A percentile compares a stretch with the other conserved stretches of the same genome.
These are phyloP conservation scores for Elephas maximus DNA, from an alignment of 2,113 vertebrate genomes.

Conservation along the genomic window DNA sequence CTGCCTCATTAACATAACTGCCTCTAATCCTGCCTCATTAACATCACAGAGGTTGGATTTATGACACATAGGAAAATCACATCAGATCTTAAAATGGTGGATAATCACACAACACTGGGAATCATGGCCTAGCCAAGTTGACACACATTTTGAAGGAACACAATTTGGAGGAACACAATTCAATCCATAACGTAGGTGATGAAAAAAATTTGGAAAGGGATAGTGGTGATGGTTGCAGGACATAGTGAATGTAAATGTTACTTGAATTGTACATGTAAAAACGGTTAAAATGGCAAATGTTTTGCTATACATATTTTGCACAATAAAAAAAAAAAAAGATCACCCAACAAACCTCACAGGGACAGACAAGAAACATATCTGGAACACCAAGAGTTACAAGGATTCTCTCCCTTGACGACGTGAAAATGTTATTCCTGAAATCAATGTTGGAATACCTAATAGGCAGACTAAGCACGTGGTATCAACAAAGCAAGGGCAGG, in stretches of 20 bases:
- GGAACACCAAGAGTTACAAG: background rate
- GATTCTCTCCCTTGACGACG: background rate
- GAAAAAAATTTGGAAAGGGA: background rate
- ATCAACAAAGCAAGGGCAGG: slow-evolving; percentile 39
- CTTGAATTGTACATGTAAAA: background rate
- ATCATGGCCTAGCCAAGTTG: too few relatives aligned
- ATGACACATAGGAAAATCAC: too few relatives aligned
- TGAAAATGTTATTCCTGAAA: slow-evolving; percentile 53
- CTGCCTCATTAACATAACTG: too few relatives aligned
- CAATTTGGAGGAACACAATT: too few relatives aligned
- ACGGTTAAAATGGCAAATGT: background rate
- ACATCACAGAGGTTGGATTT: too few relatives aligned
- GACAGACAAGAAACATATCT: background rate
- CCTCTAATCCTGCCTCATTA: too few relatives aligned
- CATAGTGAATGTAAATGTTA: background rate
- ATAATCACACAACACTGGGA: too few relatives aligned
- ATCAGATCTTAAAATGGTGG: too few relatives aligned
- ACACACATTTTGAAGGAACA: too few relatives aligned
- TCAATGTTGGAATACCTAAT: background rate
- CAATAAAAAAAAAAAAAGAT: background rate
- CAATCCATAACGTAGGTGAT: background rate
- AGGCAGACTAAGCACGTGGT: background rate
- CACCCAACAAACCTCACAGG: background rate
- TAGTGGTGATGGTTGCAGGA: background rate
- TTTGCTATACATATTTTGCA: background rate